These are phyloP conservation scores for Ataeniobius toweri DNA, from an alignment of 2,797 vertebrate species.

Conservation along the genomic window DNA sequence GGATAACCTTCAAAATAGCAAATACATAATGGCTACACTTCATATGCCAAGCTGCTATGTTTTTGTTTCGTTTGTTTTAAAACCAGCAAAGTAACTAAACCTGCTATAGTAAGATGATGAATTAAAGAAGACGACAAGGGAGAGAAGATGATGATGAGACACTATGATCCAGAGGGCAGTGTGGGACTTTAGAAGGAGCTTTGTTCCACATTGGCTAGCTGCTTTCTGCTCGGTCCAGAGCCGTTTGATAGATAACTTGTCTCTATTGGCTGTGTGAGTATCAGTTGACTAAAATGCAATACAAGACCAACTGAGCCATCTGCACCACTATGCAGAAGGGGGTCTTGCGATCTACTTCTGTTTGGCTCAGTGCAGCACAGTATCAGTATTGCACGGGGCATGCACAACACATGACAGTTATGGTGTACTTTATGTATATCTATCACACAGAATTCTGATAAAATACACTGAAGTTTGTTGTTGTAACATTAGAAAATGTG, in stretches of 20 bases:
- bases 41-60: not conserved
- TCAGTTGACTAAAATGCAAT: not conserved
- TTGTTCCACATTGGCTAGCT: not conserved
- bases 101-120: not conserved
- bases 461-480: not conserved
- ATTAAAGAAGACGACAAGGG: not conserved
- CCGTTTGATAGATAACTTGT: not conserved
- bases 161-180: not conserved
- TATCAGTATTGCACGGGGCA: not conserved
- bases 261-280: not conserved
- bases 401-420: not conserved
- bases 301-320: not conserved
- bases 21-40: not conserved
- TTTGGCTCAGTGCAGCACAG: not conserved
- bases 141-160: not conserved
- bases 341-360: not conserved
- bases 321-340: not conserved
- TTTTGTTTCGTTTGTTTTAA: not conserved
- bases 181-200: not conserved
- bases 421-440: not conserved
- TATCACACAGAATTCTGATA: not conserved
- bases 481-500: not conserved
- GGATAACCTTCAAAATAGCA: not conserved
- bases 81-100: not conserved
- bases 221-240: not conserved